Percentiles rank a stretch among this genome's conserved stretches.
Evolutionary conservation across 2,888 invertebrate species (phyloP).

Genomic region (Pammene aurita): DNA sequence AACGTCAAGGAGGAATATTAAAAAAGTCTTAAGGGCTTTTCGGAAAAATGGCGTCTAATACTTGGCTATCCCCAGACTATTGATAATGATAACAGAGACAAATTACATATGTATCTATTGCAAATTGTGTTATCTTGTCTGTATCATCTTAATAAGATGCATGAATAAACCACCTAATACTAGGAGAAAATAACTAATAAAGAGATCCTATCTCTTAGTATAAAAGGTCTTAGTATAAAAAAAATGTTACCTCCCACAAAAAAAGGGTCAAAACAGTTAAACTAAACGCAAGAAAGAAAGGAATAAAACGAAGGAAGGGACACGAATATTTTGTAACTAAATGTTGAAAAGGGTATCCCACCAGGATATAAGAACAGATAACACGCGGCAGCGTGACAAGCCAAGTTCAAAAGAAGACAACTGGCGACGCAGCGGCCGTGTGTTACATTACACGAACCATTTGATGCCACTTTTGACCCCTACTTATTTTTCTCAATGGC

Average conservation of each 20-base stretch:
- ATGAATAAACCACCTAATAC: slow-evolving; percentile 5
- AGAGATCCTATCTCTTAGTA: slow-evolving; percentile 3
- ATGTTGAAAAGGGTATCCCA: slow-evolving; percentile 11
- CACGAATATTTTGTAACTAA: slow-evolving; percentile 1
- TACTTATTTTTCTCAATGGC: too few species aligned
- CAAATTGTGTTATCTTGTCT: neutral
- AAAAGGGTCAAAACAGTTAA: neutral
- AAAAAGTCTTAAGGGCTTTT: neutral
- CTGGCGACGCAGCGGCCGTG: too few species aligned
- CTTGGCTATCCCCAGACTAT: neutral
- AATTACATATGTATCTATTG: neutral
- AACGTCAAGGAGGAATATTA: neutral
- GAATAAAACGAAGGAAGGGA: slow-evolving; percentile 2
- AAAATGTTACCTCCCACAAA: neutral
- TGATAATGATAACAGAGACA: too few species aligned
- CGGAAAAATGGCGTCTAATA: neutral
- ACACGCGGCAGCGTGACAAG: too few species aligned
- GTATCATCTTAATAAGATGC: neutral
- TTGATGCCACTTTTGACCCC: too few species aligned
- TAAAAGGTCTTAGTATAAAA: neutral
- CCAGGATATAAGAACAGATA: slow-evolving; percentile 4
- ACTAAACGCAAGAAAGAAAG: neutral
- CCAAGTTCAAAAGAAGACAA: too few species aligned
- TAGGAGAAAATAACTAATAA: slow-evolving; percentile 8
- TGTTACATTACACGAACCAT: too few species aligned